Conservation (phyloP, 2,888 invertebrate species). For the Eueremaeus valkanovi region DNA sequence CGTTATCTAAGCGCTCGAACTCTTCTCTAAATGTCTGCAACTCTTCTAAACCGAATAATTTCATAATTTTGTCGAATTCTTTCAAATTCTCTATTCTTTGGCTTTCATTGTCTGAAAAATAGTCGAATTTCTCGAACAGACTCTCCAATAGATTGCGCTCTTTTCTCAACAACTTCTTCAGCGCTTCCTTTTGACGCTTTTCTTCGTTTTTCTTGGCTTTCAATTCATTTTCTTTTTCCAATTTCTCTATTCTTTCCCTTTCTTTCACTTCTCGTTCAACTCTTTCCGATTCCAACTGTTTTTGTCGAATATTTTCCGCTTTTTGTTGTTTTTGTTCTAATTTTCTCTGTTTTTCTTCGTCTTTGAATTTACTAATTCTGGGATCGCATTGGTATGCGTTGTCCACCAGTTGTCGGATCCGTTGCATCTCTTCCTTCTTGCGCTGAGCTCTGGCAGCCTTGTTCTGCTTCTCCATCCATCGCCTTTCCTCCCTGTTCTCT, state of each 20-base stretch:
- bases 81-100: constrained; percentile 78
- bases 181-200: constrained; percentile 62
- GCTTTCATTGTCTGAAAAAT: constrained; percentile 65
- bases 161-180: constrained; percentile 73
- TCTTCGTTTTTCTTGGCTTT: constrained; percentile 48
- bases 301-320: constrained; percentile 59
- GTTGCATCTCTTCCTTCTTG: constrained; percentile 93
- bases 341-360: constrained; percentile 87
- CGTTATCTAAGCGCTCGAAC: constrained; percentile 47
- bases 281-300: constrained; percentile 80
- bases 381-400: constrained; percentile 91
- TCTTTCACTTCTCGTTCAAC: constrained; percentile 65
- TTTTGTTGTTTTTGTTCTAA: constrained; percentile 81
- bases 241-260: constrained; percentile 61
- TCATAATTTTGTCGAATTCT: constrained; percentile 86
- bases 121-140: constrained; percentile 46
- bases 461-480: constrained; percentile 98
- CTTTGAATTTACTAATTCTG: constrained; percentile 83
- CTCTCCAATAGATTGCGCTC: constrained; percentile 64
- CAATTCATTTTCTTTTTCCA: constrained; percentile 62
- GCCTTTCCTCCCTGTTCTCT: constrained; percentile 86
- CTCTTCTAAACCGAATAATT: constrained; percentile 59
- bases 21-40: constrained; percentile 49
- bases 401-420: constrained; percentile 86
- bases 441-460: constrained; percentile 83